These are phyloP conservation scores for Syritta pipiens DNA, from an alignment of 2,888 invertebrate species.

Conservation along the genomic window DNA sequence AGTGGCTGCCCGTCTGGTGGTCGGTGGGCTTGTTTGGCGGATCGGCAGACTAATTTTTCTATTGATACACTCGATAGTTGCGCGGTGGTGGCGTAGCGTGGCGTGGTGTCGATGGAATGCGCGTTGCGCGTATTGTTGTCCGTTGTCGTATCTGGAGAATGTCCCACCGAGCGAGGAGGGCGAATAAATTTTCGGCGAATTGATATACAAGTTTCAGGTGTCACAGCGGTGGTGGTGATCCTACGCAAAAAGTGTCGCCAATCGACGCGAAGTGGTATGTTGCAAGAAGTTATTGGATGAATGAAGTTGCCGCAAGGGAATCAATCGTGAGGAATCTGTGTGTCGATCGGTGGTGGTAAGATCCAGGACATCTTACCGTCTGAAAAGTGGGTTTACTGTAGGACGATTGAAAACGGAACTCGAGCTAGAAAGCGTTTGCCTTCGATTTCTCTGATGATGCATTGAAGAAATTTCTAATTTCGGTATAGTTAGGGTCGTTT, in stretches of 20 bases:
- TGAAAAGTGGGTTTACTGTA: no score
- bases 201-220: constrained; percentile 68
- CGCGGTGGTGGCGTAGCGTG: constrained; percentile 1
- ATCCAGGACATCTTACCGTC: no score
- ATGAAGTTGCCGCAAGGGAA: no score
- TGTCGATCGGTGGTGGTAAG: no score
- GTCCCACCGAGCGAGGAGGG: constrained; percentile 26
- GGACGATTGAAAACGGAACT: no score
- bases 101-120: constrained; percentile 15
- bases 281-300: constrained; percentile 43
- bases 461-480: no score
- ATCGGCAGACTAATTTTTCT: constrained; percentile 60
- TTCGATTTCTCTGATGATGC: no score
- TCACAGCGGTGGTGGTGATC: constrained; percentile 57
- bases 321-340: no score
- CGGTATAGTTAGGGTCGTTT: no score
- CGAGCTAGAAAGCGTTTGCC: no score
- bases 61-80: constrained; percentile 59
- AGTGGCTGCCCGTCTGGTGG: constrained; percentile 22
- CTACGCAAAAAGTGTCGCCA: constrained; percentile 54
- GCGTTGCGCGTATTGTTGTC: constrained; percentile 53
- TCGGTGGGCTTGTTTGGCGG: constrained; percentile 6
- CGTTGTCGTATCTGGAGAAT: constrained; percentile 54
- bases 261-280: constrained; percentile 24
- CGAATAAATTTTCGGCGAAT: constrained; percentile 58